Base-by-base conservation (phyloP, 2,888 invertebrate genomes). In the Pollenia labialis region DNA sequence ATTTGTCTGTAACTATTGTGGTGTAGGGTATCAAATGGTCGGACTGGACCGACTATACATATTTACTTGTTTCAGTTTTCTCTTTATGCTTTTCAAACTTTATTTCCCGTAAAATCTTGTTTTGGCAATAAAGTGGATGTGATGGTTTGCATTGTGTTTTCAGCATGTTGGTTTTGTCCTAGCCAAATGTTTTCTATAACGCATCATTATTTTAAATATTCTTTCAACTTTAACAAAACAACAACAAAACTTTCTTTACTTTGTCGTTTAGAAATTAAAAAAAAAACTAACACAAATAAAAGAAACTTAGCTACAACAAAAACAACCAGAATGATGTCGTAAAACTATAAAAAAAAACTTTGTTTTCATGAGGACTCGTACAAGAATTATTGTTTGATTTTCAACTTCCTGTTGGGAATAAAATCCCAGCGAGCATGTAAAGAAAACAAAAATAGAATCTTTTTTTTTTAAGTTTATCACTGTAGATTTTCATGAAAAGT, bases 191-290 rank as follows among this genome's bases (percentile, higher is more conserved):
- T 32, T 32, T 32, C 32, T 32, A 32, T 32, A 32, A 32, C 32
- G 32, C 32, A 32, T 32, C 9, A 32, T 4, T 56, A 42, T 54
- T 18, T 40, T 32, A 10, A 23, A 42, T 16, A 42, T 71, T 56
- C 40, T 56, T 72, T 72, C 44, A 44, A 56, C 54, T 72, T 58
- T 42, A 60, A 58, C 42, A 69, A 52, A 69, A 52, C 4, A 69
- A 40, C 52, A 69, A 40, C 4, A 52, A 69, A 60, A 74, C 46
- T 62, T 50, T 74, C 40, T 75, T 75, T 75, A 62, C 52, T 64
- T 64, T 64, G 64, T 64, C 44, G 62, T 42, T 52, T 12, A 76
- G 54, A 52, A 64, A 40, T 10, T 14, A 12, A 56, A 8, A 10
- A 50, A 50, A n/a, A 75, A 48, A 40, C 11, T 42, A 32, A 75